Base-by-base conservation (phyloP, 2,888 invertebrate species). In the Octonoba sinensis region DNA sequence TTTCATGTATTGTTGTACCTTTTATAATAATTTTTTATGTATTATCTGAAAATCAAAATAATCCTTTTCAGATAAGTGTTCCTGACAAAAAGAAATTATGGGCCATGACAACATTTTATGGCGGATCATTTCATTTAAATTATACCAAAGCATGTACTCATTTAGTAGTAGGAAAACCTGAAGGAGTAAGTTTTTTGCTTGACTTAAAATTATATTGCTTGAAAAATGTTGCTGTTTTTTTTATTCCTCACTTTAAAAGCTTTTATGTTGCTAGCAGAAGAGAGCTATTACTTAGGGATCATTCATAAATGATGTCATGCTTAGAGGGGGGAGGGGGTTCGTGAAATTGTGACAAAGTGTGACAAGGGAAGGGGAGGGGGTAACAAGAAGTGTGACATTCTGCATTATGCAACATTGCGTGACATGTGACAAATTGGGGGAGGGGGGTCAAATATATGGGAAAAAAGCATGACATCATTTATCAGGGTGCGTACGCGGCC, bases 101-200 rank as follows among this genome's bases (percentile, higher is more conserved):
- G 92, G 94, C 94, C 1, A 92, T 96, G 89, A 91, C 97, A 76
- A 94, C 94, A 0, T 94, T 92, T 87, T 91, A 96, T 90, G 97
- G 97, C 84, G 98, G 97, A 15, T 91, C 91, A 86, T 94, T 94
- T 85, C 93, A 93, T 86, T 89, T 93, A 75, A 92, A 91, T 86
- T 91, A 97, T 85, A 92, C 93, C 88, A 90, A 91, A 85, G 91
- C 91, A 86, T 94, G 94, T 87, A 95, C 96, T 77, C 96, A 97
- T 91, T 90, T 98, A 83, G 92, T 98, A 85, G 92, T 93, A 86
- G 92, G 93, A 15, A 78, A 73, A 20, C 73, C 74, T 13, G 83
- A 78, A 74, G 83, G 73, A 22, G 83, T 83, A 57, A 78, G 78
- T 76, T 13, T 46, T 54, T 36, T 47, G 13, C 13, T 44, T 13